These are phyloP conservation scores for Meleagris gallopavo DNA, from an alignment of 2,113 vertebrate genomes.

Conservation along the genomic window DNA sequence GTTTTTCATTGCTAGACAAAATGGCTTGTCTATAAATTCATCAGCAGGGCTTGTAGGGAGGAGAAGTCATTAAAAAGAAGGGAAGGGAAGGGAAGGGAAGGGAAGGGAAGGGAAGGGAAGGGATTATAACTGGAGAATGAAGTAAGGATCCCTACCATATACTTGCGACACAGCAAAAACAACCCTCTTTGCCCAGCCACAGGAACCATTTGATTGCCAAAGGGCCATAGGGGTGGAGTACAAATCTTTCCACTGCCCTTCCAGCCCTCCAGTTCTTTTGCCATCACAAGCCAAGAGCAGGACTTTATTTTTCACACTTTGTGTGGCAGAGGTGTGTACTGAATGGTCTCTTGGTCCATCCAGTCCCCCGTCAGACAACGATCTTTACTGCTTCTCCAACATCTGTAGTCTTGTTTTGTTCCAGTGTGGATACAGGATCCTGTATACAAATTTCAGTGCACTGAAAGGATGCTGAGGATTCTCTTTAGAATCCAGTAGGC, in stretches of 20 bases:
- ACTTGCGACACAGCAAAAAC: not conserved
- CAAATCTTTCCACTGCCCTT: not conserved
- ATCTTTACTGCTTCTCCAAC: not conserved
- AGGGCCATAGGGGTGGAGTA: not conserved
- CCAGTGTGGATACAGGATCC: not conserved
- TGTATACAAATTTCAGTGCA: not conserved
- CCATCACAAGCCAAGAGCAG: not conserved
- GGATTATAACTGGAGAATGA: not conserved
- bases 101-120: too few relatives aligned
- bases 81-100: too few relatives aligned
- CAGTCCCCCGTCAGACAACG: not conserved
- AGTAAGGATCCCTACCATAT: not conserved
- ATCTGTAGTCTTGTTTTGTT: not conserved
- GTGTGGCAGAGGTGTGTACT: not conserved
- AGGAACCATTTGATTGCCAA: not conserved
- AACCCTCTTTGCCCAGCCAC: not conserved
- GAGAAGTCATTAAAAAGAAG: not conserved
- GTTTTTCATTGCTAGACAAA: not conserved
- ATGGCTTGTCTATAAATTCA: not conserved
- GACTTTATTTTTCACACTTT: not conserved
- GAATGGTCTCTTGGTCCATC: not conserved
- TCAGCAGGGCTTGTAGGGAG: not conserved
- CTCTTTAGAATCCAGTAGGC: not conserved
- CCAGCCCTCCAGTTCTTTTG: not conserved
- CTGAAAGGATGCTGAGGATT: not conserved